These are phyloP conservation scores for human (Homo sapiens) DNA, from an alignment of 2,113 vertebrate species.

Conservation along the genomic window DNA sequence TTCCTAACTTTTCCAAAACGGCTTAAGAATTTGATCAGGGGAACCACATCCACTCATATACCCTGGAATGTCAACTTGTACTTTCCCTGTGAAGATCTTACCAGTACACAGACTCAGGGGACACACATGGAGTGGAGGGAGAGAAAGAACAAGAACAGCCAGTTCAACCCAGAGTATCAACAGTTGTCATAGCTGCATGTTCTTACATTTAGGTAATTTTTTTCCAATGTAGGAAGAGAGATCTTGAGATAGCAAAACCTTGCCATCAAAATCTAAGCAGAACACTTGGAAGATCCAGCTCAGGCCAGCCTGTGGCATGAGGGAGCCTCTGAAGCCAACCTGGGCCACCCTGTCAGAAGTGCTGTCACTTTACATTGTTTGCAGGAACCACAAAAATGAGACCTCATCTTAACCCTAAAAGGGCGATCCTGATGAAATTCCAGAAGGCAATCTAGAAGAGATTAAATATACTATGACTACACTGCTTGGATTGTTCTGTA, in stretches of 20 bases:
- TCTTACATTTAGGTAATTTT: neutral
- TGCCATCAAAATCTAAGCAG: neutral
- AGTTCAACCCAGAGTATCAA: neutral
- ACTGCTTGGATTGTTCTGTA: neutral
- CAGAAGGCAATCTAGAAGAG: neutral
- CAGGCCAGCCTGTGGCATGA: neutral
- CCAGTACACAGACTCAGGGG: neutral
- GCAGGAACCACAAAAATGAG: neutral
- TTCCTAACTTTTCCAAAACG: neutral
- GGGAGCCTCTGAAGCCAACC: neutral
- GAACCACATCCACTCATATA: neutral
- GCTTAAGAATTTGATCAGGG: neutral
- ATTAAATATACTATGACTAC: neutral
- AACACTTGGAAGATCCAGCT: neutral
- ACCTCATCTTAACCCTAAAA: neutral
- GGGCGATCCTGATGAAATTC: neutral
- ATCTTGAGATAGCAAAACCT: neutral
- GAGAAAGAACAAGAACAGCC: neutral
- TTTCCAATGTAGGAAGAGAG: neutral
- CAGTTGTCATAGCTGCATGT: neutral
- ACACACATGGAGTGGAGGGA: neutral
- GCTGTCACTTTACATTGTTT: neutral
- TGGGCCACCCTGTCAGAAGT: neutral
- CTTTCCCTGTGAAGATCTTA: neutral
- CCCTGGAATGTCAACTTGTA: neutral